These are phyloP conservation scores for Hippopotamus amphibius DNA, from an alignment of 2,113 vertebrate genomes.

Conservation along the genomic window DNA sequence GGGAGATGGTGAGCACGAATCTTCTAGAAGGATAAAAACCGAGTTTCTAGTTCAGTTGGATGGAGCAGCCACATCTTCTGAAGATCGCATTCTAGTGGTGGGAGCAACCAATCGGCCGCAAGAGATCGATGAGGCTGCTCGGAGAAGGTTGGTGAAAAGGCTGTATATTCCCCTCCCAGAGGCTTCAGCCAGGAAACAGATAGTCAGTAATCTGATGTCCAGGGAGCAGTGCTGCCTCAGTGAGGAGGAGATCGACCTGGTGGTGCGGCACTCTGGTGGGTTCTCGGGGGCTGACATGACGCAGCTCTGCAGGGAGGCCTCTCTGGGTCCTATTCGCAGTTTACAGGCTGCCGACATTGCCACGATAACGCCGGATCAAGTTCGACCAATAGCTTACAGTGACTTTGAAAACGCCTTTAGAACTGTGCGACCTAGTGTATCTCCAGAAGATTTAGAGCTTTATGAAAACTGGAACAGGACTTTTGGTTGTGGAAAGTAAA, in stretches of 20 bases:
- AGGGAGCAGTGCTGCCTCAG: conserved; percentile 90
- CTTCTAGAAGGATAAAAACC: conserved; percentile 96
- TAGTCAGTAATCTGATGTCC: conserved; percentile 92
- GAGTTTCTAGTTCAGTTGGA: conserved; percentile 98
- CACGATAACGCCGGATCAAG: conserved; percentile 93
- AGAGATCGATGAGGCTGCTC: conserved; percentile 97
- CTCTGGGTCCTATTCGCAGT: conserved; percentile 96
- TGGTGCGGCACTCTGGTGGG: conserved; percentile 90
- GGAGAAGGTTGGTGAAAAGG: conserved; percentile 94
- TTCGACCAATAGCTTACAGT: conserved; percentile 91
- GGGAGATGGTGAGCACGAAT: conserved; percentile 96
- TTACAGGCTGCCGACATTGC: conserved; percentile 92
- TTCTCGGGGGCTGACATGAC: conserved; percentile 99
- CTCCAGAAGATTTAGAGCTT: conserved; percentile 92
- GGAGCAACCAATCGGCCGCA: conserved; percentile 98
- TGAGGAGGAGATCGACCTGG: conserved; percentile 88
- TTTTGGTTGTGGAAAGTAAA: conserved; percentile 94
- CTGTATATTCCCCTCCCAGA: conserved; percentile 97
- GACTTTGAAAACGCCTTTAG: conserved; percentile 95
- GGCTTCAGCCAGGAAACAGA: conserved; percentile 91
- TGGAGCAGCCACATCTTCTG: conserved; percentile 94
- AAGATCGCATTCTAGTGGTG: conserved; percentile 96
- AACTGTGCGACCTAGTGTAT: conserved; percentile 94
- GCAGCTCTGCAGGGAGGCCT: conserved; percentile 96
- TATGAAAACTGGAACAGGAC: conserved; percentile 97